Conservation (phyloP, 2,888 invertebrate genomes). For the Brenthis hecate region DNA sequence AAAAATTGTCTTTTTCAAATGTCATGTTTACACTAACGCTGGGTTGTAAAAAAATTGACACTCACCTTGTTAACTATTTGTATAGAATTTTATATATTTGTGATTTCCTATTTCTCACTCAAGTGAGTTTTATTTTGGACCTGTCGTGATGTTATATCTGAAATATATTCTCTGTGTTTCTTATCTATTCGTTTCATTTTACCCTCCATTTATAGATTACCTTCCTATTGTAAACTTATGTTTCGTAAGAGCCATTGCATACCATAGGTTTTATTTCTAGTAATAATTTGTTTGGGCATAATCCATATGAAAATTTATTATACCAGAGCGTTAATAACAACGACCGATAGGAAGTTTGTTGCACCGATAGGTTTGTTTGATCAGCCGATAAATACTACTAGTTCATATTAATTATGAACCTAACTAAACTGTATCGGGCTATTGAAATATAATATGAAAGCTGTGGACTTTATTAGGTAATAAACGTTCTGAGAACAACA, state of each 20-base stretch:
- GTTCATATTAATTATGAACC: no score
- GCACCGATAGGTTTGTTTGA: no score
- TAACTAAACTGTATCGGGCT: no score
- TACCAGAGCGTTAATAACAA: no score
- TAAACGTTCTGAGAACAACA: no score
- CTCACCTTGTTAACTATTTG: conserved; percentile 77
- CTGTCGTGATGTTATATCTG: conserved; percentile 80
- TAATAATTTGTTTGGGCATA: no score
- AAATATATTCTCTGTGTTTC: conserved; percentile 82
- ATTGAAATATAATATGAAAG: no score
- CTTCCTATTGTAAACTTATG: background rate
- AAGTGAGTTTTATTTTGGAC: conserved; percentile 77
- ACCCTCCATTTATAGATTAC: background rate
- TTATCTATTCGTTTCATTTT: conserved; percentile 59
- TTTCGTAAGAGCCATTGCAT: background rate
- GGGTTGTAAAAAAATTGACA: conserved; percentile 40
- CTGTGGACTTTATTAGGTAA: no score
- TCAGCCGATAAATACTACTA: no score
- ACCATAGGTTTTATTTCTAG: no score
- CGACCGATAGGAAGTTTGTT: no score
- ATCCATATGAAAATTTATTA: no score
- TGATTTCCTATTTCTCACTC: conserved; percentile 73
- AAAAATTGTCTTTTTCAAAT: conserved; percentile 27
- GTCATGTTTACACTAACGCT: conserved; percentile 37
- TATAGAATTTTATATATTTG: conserved; percentile 78